Evolutionary conservation across 2,888 invertebrate species (phyloP), one percentile per base, ranked within the genome.

Genomic region (Diplolepis rosae): DNA sequence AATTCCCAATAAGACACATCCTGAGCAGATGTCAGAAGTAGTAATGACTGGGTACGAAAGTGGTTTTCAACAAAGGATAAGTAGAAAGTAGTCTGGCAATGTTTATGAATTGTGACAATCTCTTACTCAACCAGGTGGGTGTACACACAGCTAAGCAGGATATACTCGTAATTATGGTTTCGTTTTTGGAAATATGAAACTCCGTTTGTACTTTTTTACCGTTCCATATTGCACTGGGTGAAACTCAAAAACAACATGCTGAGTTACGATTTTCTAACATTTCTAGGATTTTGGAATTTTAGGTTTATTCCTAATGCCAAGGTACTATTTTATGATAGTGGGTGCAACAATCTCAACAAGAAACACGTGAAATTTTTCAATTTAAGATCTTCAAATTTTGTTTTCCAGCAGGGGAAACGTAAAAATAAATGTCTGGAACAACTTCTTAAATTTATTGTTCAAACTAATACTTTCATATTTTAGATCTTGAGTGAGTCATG

Each of bases 1-100:
- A 15, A 71, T 61, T 39, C 50, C 67, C 50, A 50, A 67, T 71
- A 30, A 27, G 9, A 61, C 67, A 22, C 67, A 56, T 18, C 56
- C 66, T 13, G 70, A 70, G 28, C 70, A 65, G 45, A 50, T 65
- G 52, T 65, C 65, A 67, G 48, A 66, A 70, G 56, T 66, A 28
- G 66, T 66, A 22, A 79, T 77, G 76, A 52, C 71, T 65, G 77
- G 77, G 13, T 70, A 70, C 66, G 70, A 61, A 72, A 70, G 61
- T 77, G 77, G 74, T 42, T 74, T 76, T 67, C 75, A 79, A 13
- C 51, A 72, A 73, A 70, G 73, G 69, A 70, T 75, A 48, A 65
- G 15, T n/a, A 66, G 71, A 68, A 73, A 73, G 72, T 68, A 51
- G 67, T 48, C 39, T 67, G 15, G 66, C 71, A 72, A 15, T 71